Base-by-base conservation (phyloP, 2,888 invertebrate genomes). In the Odiellus spinosus region DNA sequence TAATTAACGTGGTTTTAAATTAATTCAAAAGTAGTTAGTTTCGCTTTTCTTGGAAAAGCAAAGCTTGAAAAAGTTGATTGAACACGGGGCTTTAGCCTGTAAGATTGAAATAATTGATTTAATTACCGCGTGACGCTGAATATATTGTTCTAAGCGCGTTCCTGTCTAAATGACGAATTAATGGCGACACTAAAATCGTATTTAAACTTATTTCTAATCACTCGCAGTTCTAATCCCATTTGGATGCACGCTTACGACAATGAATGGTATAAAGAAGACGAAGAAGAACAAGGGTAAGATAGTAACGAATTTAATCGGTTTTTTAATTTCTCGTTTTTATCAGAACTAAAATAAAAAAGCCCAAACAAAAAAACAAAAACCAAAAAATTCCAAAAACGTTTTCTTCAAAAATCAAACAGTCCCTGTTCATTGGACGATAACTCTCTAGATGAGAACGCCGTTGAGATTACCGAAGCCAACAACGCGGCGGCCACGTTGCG, bases 191-290 rank as follows among this genome's bases (percentile, higher is more conserved):
- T 36, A 21, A 39, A 45, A 38, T 12, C 3, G 15, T 6, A 21
- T 18, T 40, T 11, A 1, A 18, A 4, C 18, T 1, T 26, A n/a
- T 40, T 18, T 17, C 38, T 47, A 38, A 12, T 40, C 11, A 15
- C 41, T 49, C 44, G 15, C 18, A 56, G 56, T 12, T 86, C 87
- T 8, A 90, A 90, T 69, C 90, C 90, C 0, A 88, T 90, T 59
- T 90, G 90, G 90, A 75, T 88, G 62, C 84, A 85, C 63, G 85
- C 87, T 2, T 88, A 87, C 63, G 87, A 88, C 64, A 88, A 88
- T 66, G 87, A 87, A 44, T 56, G 57, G 66, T 88, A 83, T 68
- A 84, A 84, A 62, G 77, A 74, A 58, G 80, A 84, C 55, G 86
- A 26, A 8, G 26, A 86, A 59, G 82, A 81, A 55, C 70, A 78